Conservation (phyloP, 1,140 invertebrate species). For the Bicyclus anynana region DNA sequence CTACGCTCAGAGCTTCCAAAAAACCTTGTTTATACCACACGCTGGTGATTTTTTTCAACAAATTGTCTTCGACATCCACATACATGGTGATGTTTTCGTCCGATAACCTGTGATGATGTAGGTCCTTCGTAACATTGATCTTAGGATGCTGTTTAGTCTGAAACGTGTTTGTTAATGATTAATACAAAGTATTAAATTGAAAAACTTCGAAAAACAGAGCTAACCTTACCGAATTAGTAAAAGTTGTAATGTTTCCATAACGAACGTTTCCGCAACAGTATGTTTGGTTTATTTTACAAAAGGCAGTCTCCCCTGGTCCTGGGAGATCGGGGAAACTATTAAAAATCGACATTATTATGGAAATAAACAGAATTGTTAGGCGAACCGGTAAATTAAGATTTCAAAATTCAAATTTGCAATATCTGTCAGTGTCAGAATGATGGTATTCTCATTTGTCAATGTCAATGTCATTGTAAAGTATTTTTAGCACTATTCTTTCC, state of each 20-base stretch:
- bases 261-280: conserved; percentile 60
- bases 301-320: conserved; percentile 51
- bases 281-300: conserved; percentile 69
- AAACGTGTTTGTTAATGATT: conserved; percentile 26
- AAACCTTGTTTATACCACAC: conserved; percentile 74
- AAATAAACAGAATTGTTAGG: background rate
- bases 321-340: conserved; percentile 64
- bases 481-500: no score
- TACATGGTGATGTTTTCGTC: conserved; percentile 74
- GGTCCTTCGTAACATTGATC: conserved; percentile 63
- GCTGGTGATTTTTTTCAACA: conserved; percentile 71
- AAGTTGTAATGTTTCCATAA: conserved; percentile 66
- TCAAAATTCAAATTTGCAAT: background rate
- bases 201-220: background rate
- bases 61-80: conserved; percentile 70
- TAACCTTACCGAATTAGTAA: conserved; percentile 73
- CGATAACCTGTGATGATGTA: conserved; percentile 59
- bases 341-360: conserved; percentile 59
- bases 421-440: background rate
- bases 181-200: conserved; percentile 1
- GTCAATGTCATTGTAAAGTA: no score
- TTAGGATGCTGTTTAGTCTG: conserved; percentile 62
- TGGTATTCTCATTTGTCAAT: no score
- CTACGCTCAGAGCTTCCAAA: conserved; percentile 66
- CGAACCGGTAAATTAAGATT: background rate